Conservation (phyloP, 2,797 vertebrate species). For the Adelosebastes latens region DNA sequence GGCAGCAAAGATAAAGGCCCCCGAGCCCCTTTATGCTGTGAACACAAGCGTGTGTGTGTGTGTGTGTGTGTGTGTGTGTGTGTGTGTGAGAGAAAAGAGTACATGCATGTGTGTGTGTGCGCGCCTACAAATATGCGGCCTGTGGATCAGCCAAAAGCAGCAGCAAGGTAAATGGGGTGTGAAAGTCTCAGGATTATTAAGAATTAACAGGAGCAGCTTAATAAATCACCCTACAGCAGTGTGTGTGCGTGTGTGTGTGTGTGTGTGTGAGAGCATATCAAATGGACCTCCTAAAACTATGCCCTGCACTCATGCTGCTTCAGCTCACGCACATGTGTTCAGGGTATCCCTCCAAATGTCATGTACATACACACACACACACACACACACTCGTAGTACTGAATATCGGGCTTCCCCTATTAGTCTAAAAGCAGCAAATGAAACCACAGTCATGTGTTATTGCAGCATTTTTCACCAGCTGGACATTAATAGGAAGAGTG, state of each 20-base stretch:
- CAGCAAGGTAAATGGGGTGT: slow-evolving; percentile 79
- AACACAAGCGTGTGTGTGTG: slow-evolving; percentile 18
- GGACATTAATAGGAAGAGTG: slow-evolving; percentile 69
- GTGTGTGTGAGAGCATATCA: slow-evolving; percentile 51
- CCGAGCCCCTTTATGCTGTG: slow-evolving; percentile 55
- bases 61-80: slow-evolving; percentile 16
- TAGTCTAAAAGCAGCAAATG: slow-evolving; percentile 49
- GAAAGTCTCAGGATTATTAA: slow-evolving; percentile 86
- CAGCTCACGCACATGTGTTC: slow-evolving; percentile 78
- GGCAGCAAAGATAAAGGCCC: slow-evolving; percentile 59
- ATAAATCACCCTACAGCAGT: slow-evolving; percentile 83
- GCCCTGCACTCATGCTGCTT: slow-evolving; percentile 51
- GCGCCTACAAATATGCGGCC: slow-evolving; percentile 58
- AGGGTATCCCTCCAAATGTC: slow-evolving; percentile 60
- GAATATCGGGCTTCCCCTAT: slow-evolving; percentile 23
- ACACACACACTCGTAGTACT: background rate
- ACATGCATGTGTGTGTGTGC: slow-evolving; percentile 15
- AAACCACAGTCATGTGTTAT: slow-evolving; percentile 70
- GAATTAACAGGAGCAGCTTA: slow-evolving; percentile 85
- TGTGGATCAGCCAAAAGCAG: slow-evolving; percentile 73
- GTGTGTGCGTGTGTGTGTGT: slow-evolving; percentile 37
- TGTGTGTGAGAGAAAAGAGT: background rate
- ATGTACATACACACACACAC: slow-evolving; percentile 20
- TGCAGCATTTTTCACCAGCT: slow-evolving; percentile 63
- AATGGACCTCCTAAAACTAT: slow-evolving; percentile 69